phyloP scores from a whole-genome alignment of 2,888 invertebrate species.

The Parasteatoda lunata region DNA sequence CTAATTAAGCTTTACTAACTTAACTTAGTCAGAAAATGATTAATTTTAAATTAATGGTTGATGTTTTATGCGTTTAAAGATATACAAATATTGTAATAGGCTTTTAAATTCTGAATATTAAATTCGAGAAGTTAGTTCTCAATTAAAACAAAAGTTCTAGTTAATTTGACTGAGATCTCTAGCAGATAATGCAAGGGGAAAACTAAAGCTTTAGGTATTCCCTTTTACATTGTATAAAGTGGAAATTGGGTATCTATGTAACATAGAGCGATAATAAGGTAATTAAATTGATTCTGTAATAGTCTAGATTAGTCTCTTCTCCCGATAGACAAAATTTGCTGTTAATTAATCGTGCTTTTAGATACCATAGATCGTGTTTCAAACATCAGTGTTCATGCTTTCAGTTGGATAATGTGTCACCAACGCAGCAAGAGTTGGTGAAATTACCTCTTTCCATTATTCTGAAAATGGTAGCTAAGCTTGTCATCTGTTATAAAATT shows the following conservation, averaged over 20 bases:
- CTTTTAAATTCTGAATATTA: too few relatives aligned
- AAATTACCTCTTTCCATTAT: conserved; percentile 8
- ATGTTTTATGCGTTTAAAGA: too few relatives aligned
- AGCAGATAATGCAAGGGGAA: not conserved
- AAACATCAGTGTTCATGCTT: not conserved
- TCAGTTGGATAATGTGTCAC: conserved; percentile 32
- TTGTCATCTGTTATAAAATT: too few relatives aligned
- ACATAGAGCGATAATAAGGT: conserved; percentile 35
- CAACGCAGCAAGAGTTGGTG: not conserved
- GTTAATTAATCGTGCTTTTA: conserved; percentile 42
- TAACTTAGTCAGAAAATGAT: too few relatives aligned
- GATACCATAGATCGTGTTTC: conserved; percentile 22
- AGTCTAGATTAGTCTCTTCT: conserved; percentile 32
- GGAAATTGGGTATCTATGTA: conserved; percentile 28
- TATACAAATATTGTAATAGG: too few relatives aligned
- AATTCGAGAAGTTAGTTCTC: too few relatives aligned
- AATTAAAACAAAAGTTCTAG: not conserved
- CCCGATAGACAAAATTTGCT: conserved; percentile 29
- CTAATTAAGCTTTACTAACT: too few relatives aligned
- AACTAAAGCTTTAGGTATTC: not conserved
- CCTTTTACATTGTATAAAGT: conserved; percentile 4
- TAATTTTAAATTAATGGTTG: too few relatives aligned
- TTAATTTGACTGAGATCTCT: not conserved
- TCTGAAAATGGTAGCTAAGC: not conserved
- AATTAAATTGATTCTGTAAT: conserved; percentile 47